Percentiles rank a stretch among this genome's conserved stretches.
Evolutionary conservation across 2,113 vertebrate genomes (phyloP).

Genomic region (Notarius lentiginosus): DNA sequence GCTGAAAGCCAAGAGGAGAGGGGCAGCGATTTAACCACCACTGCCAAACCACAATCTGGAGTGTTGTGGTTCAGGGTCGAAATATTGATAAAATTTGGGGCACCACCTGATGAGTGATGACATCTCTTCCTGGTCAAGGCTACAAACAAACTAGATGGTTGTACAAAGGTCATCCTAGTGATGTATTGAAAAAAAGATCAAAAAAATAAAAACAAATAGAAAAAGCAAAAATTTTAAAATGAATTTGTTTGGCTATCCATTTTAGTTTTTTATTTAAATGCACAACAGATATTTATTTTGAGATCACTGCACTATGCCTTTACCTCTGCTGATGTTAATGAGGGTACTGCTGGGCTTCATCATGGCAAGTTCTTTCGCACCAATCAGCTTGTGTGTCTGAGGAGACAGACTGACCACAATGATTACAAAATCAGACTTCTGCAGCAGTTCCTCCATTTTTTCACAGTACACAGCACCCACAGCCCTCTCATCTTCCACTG

Average conservation of each 20-base stretch:
- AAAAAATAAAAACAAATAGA: not conserved
- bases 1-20: not conserved
- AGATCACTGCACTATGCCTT: not conserved
- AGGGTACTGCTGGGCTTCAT: slow-evolving; percentile 78
- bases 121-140: not conserved
- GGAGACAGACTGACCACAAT: slow-evolving; percentile 69
- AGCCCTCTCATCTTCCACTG: slow-evolving; percentile 70
- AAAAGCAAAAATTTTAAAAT: not conserved
- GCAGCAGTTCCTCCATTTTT: slow-evolving; percentile 73
- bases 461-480: slow-evolving; percentile 74
- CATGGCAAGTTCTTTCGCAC: slow-evolving; percentile 70
- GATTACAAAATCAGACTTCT: slow-evolving; percentile 77
- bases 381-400: slow-evolving; percentile 70
- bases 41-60: not conserved
- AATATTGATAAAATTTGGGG: not conserved
- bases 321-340: slow-evolving; percentile 80
- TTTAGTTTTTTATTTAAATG: not conserved
- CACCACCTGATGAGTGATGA: not conserved
- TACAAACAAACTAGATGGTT: not conserved
- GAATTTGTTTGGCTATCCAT: not conserved
- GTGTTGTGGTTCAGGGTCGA: not conserved
- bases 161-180: not conserved
- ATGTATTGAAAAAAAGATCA: not conserved
- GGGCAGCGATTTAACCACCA: not conserved
- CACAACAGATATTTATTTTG: not conserved